Conservation (phyloP, 2,113 vertebrate genomes). For the Aptenodytes patagonicus region DNA sequence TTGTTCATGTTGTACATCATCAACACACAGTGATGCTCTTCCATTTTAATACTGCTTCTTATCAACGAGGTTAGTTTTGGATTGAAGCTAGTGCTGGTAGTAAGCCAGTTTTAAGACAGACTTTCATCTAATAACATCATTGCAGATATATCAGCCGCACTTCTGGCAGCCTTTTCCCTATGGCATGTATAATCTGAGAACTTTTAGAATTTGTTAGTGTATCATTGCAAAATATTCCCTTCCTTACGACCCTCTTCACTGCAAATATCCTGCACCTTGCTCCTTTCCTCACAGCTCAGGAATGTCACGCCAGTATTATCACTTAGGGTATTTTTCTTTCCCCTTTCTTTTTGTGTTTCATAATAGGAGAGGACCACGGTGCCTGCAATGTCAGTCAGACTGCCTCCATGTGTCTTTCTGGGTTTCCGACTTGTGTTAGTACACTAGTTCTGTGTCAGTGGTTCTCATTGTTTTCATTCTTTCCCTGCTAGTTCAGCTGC, state of each 20-base stretch:
- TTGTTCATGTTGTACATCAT: background rate
- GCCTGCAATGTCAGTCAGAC: background rate
- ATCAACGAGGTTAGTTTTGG: background rate
- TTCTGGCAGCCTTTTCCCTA: background rate
- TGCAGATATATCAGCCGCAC: background rate
- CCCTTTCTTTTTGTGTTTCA: background rate
- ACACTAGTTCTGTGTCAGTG: background rate
- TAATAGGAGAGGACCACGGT: rapidly evolving
- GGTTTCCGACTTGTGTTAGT: background rate
- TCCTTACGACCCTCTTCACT: background rate
- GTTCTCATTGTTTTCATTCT: background rate
- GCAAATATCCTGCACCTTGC: background rate
- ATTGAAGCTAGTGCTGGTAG: background rate
- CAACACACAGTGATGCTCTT: background rate
- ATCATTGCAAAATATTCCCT: background rate
- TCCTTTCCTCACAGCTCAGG: background rate
- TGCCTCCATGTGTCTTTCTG: background rate
- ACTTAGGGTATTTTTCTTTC: background rate
- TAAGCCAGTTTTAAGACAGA: background rate
- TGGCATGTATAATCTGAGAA: background rate
- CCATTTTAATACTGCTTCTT: background rate
- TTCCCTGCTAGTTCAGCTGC: background rate
- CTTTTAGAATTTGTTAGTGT: background rate
- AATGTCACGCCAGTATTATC: background rate
- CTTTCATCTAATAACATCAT: background rate